Evolutionary conservation across 2,797 vertebrate species (phyloP).

Genomic region (Apodemus agrarius): DNA sequence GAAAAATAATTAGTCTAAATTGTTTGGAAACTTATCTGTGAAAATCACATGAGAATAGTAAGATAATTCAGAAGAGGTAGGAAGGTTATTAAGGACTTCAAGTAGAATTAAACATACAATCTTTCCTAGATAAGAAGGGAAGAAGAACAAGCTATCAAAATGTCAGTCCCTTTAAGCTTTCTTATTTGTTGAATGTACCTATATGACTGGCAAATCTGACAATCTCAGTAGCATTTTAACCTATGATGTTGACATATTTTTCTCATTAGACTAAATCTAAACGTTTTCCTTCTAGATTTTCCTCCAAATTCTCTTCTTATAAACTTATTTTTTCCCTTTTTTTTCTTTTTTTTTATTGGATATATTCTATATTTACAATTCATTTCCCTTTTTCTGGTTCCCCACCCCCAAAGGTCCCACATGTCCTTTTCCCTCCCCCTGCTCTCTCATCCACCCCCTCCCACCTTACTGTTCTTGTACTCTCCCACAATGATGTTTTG

Average conservation of each 20-base stretch:
- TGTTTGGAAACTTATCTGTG: neutral
- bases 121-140: neutral
- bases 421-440: too few relatives aligned
- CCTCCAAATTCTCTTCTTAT: neutral
- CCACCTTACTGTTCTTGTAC: too few relatives aligned
- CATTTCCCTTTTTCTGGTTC: too few relatives aligned
- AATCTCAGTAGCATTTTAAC: neutral
- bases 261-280: neutral
- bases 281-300: neutral
- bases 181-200: neutral
- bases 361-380: too few relatives aligned
- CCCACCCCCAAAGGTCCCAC: too few relatives aligned
- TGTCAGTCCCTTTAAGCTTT: neutral
- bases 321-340: neutral
- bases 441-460: too few relatives aligned
- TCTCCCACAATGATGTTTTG: too few relatives aligned
- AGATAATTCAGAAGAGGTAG: neutral
- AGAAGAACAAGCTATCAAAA: neutral
- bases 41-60: neutral
- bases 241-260: neutral
- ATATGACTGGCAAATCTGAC: neutral
- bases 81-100: neutral
- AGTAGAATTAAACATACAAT: neutral
- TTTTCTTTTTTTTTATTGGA: too few relatives aligned
- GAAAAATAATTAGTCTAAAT: neutral